A percentile compares a stretch with the other conserved stretches of the same genome.
These are phyloP conservation scores for Henicopernis longicauda DNA, from an alignment of 2,113 vertebrate species.

Conservation along the genomic window DNA sequence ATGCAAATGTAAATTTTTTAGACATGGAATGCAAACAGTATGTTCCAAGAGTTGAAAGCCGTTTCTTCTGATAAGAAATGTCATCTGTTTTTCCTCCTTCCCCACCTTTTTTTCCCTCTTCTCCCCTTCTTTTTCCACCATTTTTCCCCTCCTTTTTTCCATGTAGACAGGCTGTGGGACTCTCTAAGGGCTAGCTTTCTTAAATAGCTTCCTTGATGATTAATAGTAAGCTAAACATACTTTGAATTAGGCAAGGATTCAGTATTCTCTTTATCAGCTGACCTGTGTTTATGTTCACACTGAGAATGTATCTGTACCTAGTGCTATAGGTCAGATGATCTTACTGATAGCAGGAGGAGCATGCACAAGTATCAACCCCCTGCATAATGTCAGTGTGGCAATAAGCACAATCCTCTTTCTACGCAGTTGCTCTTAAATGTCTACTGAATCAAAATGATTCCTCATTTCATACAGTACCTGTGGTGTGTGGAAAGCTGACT, in stretches of 20 bases:
- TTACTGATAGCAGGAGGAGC: not conserved
- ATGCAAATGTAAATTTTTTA: not conserved
- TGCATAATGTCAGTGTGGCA: not conserved
- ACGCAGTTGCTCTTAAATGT: not conserved
- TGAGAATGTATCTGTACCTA: not conserved
- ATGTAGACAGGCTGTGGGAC: not conserved
- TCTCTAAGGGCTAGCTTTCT: not conserved
- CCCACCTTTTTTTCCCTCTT: fast-evolving
- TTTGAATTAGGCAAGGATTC: not conserved
- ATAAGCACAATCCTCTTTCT: not conserved
- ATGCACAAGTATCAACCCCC: not conserved
- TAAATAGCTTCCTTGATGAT: not conserved
- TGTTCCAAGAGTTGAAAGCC: not conserved
- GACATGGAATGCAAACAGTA: not conserved
- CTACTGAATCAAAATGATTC: not conserved
- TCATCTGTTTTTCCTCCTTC: not conserved
- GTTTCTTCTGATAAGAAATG: not conserved
- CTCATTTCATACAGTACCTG: not conserved
- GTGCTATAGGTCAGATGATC: not conserved
- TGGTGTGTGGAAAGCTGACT: not conserved
- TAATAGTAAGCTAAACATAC: not conserved
- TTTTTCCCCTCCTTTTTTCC: not conserved
- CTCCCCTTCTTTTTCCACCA: not conserved
- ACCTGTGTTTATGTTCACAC: not conserved
- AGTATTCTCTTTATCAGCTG: not conserved